Evolutionary conservation across 2,797 vertebrate genomes (phyloP).

Genomic region (Protonibea diacanthus): DNA sequence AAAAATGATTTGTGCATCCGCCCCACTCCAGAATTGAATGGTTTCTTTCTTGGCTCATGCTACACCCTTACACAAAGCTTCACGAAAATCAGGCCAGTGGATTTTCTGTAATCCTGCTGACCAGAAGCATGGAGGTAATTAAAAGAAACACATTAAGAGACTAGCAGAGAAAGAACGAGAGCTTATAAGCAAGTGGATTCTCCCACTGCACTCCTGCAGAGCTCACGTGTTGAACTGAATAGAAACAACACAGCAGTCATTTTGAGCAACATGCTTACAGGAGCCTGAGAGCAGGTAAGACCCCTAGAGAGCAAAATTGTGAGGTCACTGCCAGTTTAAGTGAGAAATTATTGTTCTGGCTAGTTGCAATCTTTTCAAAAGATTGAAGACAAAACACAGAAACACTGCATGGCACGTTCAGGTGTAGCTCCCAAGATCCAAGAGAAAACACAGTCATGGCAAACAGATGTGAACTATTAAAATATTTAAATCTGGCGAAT

Average conservation of each 20-base stretch:
- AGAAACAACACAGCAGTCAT: background rate
- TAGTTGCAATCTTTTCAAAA: constrained; percentile 2
- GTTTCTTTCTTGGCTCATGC: no score
- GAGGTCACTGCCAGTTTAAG: background rate
- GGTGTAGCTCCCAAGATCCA: background rate
- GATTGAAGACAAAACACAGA: background rate
- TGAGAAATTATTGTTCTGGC: background rate
- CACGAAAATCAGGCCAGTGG: no score
- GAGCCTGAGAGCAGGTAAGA: background rate
- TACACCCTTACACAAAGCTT: no score
- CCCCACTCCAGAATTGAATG: no score
- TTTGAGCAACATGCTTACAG: constrained; percentile 1
- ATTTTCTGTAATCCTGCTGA: no score
- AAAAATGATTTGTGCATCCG: no score
- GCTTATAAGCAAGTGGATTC: background rate
- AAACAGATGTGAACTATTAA: background rate
- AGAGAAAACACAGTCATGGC: background rate
- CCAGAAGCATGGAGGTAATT: no score
- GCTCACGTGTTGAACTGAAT: background rate
- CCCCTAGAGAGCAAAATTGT: background rate
- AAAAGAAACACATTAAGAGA: background rate
- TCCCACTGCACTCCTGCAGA: background rate
- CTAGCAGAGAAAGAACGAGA: background rate
- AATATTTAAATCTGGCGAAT: background rate
- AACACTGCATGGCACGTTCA: background rate